Base-by-base conservation (phyloP, 2,113 vertebrate species). In the Coptodon bakossiorum region DNA sequence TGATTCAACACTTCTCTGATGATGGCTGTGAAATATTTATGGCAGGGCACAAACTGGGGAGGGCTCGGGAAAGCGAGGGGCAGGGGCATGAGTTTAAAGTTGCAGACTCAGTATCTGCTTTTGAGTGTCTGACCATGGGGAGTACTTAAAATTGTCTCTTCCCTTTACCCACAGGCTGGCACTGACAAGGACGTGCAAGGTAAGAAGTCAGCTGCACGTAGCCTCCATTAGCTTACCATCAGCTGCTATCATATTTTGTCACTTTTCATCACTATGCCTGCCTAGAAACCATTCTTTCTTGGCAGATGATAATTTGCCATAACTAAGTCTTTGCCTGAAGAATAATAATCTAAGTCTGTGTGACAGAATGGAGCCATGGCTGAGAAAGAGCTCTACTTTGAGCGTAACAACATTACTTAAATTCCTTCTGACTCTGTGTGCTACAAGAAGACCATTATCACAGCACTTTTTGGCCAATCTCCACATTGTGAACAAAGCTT, bases 361-460 rank as follows among this genome's bases (percentile, higher is more conserved):
- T 85, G 92, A 93, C 92, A 93, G 93, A 92, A 91, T 90, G 86
- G 66, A 95, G 88, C 80, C 88, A 12, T 3, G 6, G 79, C 71
- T 34, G 43, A 87, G 48, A 85, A 90, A 45, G 48, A 63, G 81
- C 76, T 89, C 78, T 12, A 7, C 79, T 81, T 73, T 63, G 52
- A 82, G 84, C 59, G 38, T 6, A 24, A 83, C 11, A 6, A 34
- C 59, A 45, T 82, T 34, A 48, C 61, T 81, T n/a, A 34, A 29
- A 27, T 66, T 84, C 81, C 59, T 40, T 11, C 66, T 36, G 52
- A 38, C 79, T 36, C 38, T 48, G 57, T 43, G 31, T 31, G 27
- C 66, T 27, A 40, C 40, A 40, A 12, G 27, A 71, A 71, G 63
- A 17, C 10, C 27, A 48, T 71, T 17, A 88, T 63, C 11, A 17